Base-by-base conservation (phyloP, 2,113 vertebrate genomes). In the Gasterosteus nipponicus region DNA sequence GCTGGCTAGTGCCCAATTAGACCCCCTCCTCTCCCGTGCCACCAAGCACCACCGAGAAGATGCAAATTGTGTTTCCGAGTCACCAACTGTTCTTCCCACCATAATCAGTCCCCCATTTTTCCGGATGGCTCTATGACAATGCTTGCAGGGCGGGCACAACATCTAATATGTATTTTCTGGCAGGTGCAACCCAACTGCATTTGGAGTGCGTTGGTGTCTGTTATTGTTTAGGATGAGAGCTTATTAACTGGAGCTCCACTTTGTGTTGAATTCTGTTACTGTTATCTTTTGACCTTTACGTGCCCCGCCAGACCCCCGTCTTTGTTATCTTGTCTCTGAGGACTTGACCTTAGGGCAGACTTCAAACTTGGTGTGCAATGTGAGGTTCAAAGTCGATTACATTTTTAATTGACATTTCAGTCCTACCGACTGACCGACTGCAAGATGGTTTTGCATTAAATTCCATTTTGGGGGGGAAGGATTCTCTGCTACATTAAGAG, bases 1-100 rank as follows among this genome's bases (percentile, higher is more conserved):
- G 84, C 87, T 85, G 85, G 46, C 81, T 75, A 66, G 76, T 42
- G 64, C 86, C 88, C 87, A 86, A 85, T 89, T 77, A 86, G 78
- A 44, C 65, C 42, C 46, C 26, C 62, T 65, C 42, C 63, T 38
- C 65, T 69, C 77, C 72, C 26, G 19, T 56, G 56, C 72, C 79
- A 81, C 69, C 67, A 66, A 78, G 76, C 83, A 81, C 75, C 39
- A 75, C 51, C 19, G 77, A 74, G 78, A 79, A 79, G 83, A 87
- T 80, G 80, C 73, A 85, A 82, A 81, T 84, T 70, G 62, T 77
- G 63, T 82, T 86, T 85, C 69, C 35, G 41, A 75, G 56, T 80
- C 67, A 80, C 84, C 86, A 76, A 86, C 86, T 83, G 75, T 74
- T 89, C 77, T 66, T 76, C 69, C 63, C 41, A 54, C 69, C 38